These are phyloP conservation scores for Morinoia aosen DNA, from an alignment of 2,888 invertebrate species.

Conservation along the genomic window DNA sequence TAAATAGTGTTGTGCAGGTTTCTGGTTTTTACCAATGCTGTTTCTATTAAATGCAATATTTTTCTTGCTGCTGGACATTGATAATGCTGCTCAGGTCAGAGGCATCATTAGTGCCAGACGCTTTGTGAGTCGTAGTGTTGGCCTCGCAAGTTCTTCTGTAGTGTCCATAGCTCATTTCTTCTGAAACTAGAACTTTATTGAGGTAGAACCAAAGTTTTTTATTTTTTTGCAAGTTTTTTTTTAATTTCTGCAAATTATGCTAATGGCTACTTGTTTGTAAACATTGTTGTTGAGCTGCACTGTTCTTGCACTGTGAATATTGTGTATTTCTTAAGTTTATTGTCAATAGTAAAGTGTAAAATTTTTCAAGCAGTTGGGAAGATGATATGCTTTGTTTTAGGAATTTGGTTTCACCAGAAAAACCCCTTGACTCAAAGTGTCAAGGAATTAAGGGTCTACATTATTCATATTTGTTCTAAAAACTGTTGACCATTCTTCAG, in stretches of 20 bases:
- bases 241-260: not conserved
- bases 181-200: not conserved
- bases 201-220: not conserved
- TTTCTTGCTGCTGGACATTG: conserved; percentile 18
- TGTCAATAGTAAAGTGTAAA: not conserved
- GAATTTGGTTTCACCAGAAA: too few relatives aligned
- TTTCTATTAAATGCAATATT: not conserved
- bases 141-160: not conserved
- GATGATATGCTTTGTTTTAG: too few relatives aligned
- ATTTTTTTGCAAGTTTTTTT: not conserved
- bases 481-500: too few relatives aligned
- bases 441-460: too few relatives aligned
- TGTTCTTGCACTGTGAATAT: not conserved
- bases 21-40: not conserved
- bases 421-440: too few relatives aligned
- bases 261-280: not conserved
- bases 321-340: not conserved
- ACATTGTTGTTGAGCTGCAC: not conserved
- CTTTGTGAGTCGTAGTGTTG: conserved; percentile 14
- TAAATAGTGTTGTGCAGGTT: not conserved
- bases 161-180: not conserved
- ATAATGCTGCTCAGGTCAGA: not conserved
- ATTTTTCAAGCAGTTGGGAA: not conserved
- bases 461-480: too few relatives aligned
- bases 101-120: not conserved